Evolutionary conservation across 2,113 vertebrate species (phyloP).

Genomic region (Petrocephalus microphthalmus): DNA sequence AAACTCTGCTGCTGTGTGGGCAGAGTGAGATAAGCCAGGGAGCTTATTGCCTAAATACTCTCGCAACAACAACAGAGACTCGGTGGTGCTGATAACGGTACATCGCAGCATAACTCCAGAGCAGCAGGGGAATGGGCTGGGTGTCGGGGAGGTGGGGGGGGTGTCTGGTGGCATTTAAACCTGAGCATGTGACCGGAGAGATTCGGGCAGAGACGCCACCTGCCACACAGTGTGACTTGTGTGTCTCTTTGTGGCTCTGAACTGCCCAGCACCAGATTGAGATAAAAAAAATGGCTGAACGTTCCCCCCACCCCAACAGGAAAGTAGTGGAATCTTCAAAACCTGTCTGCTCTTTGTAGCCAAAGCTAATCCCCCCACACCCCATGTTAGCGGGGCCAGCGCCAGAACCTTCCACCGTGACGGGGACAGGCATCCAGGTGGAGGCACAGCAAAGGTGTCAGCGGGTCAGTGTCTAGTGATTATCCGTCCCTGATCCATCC

Average conservation of each 20-base stretch:
- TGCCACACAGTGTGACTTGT: neutral
- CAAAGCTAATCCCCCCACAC: neutral
- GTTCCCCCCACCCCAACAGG: neutral
- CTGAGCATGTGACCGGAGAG: neutral
- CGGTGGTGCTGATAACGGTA: neutral
- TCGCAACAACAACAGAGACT: neutral
- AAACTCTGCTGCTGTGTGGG: neutral
- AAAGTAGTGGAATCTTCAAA: neutral
- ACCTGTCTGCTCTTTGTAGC: constrained; percentile 15
- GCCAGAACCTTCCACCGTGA: neutral
- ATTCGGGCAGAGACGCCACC: neutral
- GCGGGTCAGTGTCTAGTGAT: neutral
- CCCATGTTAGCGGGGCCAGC: neutral
- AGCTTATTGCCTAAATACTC: neutral
- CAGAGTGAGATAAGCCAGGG: neutral
- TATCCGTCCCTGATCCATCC: neutral
- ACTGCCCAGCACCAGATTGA: neutral
- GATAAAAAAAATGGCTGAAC: neutral
- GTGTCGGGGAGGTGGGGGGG: too few species aligned
- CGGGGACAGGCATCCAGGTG: neutral
- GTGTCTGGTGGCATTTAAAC: neutral
- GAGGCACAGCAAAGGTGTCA: neutral
- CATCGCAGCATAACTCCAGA: too few species aligned
- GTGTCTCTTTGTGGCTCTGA: neutral
- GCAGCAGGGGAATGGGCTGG: neutral